phyloP scores from a whole-genome alignment of 1,140 invertebrate species.

The Macrobrachium nipponense region DNA sequence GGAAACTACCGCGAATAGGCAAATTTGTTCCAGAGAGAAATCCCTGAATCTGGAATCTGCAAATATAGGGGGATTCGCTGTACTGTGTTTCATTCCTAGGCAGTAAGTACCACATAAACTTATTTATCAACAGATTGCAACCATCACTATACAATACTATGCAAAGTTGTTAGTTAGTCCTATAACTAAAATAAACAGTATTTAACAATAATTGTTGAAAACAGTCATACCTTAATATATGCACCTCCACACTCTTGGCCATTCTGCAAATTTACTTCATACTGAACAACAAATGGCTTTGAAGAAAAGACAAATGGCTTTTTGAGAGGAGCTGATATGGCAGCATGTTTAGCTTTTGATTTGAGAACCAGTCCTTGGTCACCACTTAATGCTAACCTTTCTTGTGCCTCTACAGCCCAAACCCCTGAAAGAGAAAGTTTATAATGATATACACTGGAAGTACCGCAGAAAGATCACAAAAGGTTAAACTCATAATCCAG shows the following conservation, averaged over 20 bases:
- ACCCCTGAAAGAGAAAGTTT: conserved; percentile 70
- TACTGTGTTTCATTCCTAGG: no score
- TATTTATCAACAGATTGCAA: no score
- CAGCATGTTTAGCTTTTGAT: conserved; percentile 96
- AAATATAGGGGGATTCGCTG: no score
- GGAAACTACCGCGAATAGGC: no score
- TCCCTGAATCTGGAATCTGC: no score
- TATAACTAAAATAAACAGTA: no score
- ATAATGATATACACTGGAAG: background rate
- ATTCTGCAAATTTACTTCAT: conserved; percentile 89
- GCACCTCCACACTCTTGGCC: conserved; percentile 99
- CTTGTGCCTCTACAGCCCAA: conserved; percentile 84
- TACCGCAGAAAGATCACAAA: no score
- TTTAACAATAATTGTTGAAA: no score
- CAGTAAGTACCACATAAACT: no score
- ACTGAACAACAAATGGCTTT: conserved; percentile 94
- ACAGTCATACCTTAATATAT: conserved; percentile 86
- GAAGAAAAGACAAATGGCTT: conserved; percentile 87
- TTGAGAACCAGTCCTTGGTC: conserved; percentile 92
- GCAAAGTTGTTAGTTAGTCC: no score
- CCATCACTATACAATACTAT: background rate
- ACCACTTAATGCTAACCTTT: conserved; percentile 80
- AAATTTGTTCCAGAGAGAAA: no score
- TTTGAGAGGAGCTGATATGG: conserved; percentile 85
- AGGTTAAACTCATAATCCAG: background rate